A percentile compares a stretch with the other conserved stretches of the same genome.
These are phyloP conservation scores for Gymnodraco acuticeps DNA, from an alignment of 2,797 vertebrate genomes.

Conservation along the genomic window DNA sequence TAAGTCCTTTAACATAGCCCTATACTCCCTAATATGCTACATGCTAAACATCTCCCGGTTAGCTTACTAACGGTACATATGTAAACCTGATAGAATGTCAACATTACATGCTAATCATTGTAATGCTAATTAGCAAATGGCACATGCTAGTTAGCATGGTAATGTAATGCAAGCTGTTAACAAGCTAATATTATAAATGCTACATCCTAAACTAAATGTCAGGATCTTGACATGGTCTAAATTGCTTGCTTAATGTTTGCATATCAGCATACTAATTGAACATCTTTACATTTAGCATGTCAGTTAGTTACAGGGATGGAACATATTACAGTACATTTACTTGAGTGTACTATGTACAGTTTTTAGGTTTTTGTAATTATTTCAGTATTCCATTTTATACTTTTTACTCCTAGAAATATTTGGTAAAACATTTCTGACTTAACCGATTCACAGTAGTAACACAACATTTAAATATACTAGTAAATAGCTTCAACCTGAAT, in stretches of 20 bases:
- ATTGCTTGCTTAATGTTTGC: neutral
- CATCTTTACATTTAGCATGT: neutral
- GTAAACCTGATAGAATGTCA: neutral
- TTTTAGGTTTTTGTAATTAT: neutral
- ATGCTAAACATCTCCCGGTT: neutral
- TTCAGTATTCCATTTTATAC: neutral
- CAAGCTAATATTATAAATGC: neutral
- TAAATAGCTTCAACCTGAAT: too few species aligned
- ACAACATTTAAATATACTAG: too few species aligned
- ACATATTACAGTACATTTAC: neutral
- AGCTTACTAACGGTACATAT: neutral
- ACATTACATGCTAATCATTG: neutral
- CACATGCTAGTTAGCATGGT: neutral
- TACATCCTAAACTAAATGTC: neutral
- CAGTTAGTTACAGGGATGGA: neutral
- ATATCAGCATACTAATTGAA: too few species aligned
- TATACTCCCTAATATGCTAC: neutral
- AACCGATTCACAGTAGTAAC: neutral
- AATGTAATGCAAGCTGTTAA: too few species aligned
- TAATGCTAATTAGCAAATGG: neutral
- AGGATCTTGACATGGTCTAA: neutral
- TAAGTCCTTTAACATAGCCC: neutral
- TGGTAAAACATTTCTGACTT: neutral
- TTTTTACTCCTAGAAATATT: neutral
- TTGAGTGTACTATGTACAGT: neutral